Percentiles rank a stretch among this genome's conserved stretches.
These are phyloP conservation scores for Hydractinia echinata DNA, from an alignment of 30 jellyfish, hydroid and myxozoan species.

Conservation along the genomic window DNA sequence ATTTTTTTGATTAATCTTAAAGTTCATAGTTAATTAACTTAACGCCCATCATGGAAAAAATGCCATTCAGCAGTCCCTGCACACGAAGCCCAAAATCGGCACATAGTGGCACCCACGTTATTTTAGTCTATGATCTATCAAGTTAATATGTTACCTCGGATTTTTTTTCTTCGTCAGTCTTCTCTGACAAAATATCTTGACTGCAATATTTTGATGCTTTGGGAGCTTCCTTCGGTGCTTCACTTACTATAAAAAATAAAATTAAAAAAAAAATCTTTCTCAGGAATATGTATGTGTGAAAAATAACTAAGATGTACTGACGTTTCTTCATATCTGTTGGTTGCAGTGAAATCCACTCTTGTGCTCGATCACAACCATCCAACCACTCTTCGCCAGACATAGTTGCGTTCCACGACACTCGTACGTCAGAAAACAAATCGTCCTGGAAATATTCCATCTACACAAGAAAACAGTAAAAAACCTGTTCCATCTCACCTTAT, in stretches of 20 bases:
- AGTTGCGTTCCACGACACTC: slow-evolving; percentile 95
- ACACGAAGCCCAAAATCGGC: no score
- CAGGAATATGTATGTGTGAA: not conserved
- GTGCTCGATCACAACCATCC: slow-evolving; percentile 58
- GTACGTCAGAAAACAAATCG: slow-evolving; percentile 82
- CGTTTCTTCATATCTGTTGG: slow-evolving; percentile 87
- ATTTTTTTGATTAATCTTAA: no score
- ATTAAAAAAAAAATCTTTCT: not conserved
- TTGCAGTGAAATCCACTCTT: slow-evolving; percentile 43
- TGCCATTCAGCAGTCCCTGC: no score
- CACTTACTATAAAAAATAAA: slow-evolving; percentile 35
- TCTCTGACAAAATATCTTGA: slow-evolving; percentile 30
- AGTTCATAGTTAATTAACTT: no score
- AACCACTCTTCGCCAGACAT: slow-evolving; percentile 87
- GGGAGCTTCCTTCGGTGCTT: slow-evolving; percentile 73
- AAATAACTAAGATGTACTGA: slow-evolving; percentile 2
- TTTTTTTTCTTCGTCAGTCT: slow-evolving; percentile 38
- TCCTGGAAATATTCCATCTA: slow-evolving; percentile 93
- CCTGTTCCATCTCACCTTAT: not conserved
- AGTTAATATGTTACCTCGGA: slow-evolving; percentile 19
- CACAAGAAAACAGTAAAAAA: not conserved
- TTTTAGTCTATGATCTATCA: no score
- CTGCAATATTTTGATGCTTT: slow-evolving; percentile 49
- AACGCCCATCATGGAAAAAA: no score
- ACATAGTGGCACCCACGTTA: no score